A percentile compares a stretch with the other conserved stretches of the same genome.
Conservation (phyloP, 2,797 vertebrate species). For the Microcaecilia unicolor region DNA sequence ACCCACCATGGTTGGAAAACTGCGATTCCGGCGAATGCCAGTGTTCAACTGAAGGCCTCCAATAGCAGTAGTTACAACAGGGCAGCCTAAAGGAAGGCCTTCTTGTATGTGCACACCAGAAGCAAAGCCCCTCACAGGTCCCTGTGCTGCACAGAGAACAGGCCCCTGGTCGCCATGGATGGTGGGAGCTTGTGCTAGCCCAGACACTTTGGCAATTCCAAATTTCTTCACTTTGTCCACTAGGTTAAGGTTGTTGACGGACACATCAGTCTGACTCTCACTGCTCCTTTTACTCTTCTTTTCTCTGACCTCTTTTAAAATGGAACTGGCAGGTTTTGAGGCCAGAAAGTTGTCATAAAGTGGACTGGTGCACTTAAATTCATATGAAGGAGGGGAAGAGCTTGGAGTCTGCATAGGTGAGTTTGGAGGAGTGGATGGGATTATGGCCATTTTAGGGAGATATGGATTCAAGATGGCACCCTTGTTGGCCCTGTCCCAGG, state of each 20-base stretch:
- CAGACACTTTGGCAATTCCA: conserved; percentile 63
- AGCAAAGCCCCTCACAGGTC: conserved; percentile 66
- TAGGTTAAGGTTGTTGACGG: conserved; percentile 82
- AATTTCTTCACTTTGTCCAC: conserved; percentile 93
- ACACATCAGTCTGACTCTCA: conserved; percentile 77
- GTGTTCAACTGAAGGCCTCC: conserved; percentile 71
- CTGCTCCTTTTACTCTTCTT: conserved; percentile 61
- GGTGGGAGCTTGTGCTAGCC: conserved; percentile 31
- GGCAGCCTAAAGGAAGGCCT: conserved; percentile 47
- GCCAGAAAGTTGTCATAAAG: conserved; percentile 87
- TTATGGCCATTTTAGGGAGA: conserved; percentile 53
- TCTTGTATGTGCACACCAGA: conserved; percentile 50
- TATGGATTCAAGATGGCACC: conserved; percentile 54
- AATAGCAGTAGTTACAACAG: conserved; percentile 50
- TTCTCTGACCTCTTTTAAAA: conserved; percentile 84
- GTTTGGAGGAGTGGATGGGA: conserved; percentile 82
- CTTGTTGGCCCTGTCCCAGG: conserved; percentile 75
- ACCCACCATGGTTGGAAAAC: conserved; percentile 92
- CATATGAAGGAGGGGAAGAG: conserved; percentile 59
- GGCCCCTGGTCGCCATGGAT: conserved; percentile 60
- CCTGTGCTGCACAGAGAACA: conserved; percentile 64
- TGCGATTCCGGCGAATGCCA: conserved; percentile 85
- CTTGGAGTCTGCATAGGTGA: conserved; percentile 70
- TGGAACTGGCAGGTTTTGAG: conserved; percentile 90
- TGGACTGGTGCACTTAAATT: conserved; percentile 76